Base-by-base conservation (phyloP, 1,140 invertebrate genomes). In the Campoletis sonorensis region DNA sequence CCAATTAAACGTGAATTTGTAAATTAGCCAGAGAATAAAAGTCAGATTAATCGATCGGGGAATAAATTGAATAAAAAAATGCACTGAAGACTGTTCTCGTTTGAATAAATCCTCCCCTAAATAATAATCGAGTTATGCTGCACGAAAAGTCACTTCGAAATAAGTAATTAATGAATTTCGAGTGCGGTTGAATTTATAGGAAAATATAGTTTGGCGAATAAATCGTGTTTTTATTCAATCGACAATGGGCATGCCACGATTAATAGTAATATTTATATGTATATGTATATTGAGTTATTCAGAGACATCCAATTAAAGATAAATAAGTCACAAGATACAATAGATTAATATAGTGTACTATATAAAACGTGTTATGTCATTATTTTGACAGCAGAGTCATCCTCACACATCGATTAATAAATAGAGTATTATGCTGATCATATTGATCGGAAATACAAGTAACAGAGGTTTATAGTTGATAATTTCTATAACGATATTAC, bases 291-390 rank as follows among this genome's bases (percentile, higher is more conserved):
- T 27, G 30, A 67, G 18, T 67, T 67, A 67, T 67, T 27, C 21
- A 67, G 61, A 67, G 61, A 67, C 61, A 67, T 67, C 61, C 61
- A 58, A 58, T n/a, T 58, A 58, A 67, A 67, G 61, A 27, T 67
- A 67, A 7, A 27, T 58, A 23, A 67, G 61, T 67, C 61, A 67
- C 61, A 67, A 67, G 61, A 67, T 67, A 67, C 61, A 67, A 27
- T 67, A 23, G 61, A 67, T 58, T 5, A 45, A 11, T 45, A 45
- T 23, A 58, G 54, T 58, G 18, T 58, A 10, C 54, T 58, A 58
- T 58, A 58, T 58, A 13, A 58, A 58, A 58, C 54, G 54, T 30
- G 4, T 30, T n/a, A 67, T 67, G 23, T 67, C 27, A 67, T 67
- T 23, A 58, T 67, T 26, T 15, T 27, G 61, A 27, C 21, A 67